These are phyloP conservation scores for Diaprepes abbreviatus DNA, from an alignment of 2,888 invertebrate genomes.

Conservation along the genomic window DNA sequence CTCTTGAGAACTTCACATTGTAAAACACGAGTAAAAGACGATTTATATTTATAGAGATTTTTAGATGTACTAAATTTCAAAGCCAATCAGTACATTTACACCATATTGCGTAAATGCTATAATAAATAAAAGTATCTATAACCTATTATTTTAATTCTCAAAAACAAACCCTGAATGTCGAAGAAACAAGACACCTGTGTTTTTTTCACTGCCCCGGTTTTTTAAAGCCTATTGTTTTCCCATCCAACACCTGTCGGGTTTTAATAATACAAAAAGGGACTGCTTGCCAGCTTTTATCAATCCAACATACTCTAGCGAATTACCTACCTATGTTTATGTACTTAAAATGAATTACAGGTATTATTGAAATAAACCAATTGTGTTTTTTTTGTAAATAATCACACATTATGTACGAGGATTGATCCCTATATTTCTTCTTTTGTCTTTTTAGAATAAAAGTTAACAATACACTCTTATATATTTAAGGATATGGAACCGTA, in stretches of 20 bases:
- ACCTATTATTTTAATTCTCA: not conserved
- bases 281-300: slow-evolving; percentile 15
- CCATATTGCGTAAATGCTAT: not conserved
- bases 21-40: no score
- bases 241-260: slow-evolving; percentile 17
- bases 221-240: slow-evolving; percentile 13
- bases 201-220: not conserved
- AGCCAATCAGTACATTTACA: no score
- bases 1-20: no score
- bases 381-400: no score
- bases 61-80: no score
- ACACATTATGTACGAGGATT: no score
- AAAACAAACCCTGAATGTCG: not conserved
- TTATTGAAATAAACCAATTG: not conserved
- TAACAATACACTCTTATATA: no score
- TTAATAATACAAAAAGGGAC: slow-evolving; percentile 1
- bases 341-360: not conserved
- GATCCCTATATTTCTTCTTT: no score
- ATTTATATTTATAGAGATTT: no score
- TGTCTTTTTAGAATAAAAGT: no score
- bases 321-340: not conserved
- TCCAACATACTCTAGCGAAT: not conserved
- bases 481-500: no score
- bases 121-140: not conserved
- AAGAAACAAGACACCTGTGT: slow-evolving; percentile 20